Base-by-base conservation (phyloP, 1,140 invertebrate genomes). In the Drosophila ercepeae region DNA sequence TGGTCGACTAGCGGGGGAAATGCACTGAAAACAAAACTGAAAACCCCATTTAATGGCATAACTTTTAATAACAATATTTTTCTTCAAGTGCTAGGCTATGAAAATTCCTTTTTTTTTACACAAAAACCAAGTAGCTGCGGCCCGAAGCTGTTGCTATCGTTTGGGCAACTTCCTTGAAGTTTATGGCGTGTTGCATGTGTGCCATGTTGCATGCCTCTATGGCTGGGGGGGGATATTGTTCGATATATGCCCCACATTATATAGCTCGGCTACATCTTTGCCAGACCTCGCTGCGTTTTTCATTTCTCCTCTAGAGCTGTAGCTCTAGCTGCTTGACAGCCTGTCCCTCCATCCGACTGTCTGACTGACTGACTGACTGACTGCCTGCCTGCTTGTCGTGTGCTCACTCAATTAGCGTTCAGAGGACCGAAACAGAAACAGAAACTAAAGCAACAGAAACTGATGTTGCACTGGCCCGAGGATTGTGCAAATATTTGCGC, bases 401-500 rank as follows among this genome's bases (percentile, higher is more conserved):
- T 86, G 82, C 82, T 86, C 82, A 86, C 82, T 84, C 81, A 84
- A 84, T 84, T 84, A 84, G 81, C 81, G 81, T 61, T 78, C 82
- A 84, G 81, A 84, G 76, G 61, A 86, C 69, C 82, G 82, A 82
- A 88, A 88, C 81, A 74, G 64, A 70, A 65, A 65, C 60, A 57
- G 63, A 75, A 75, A 36, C 54, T 46, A 34, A 67, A 78, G 57
- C 69, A 64, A n/a, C 45, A 42, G 54, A 29, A 50, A 42, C 5
- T 8, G 39, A 42, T 42, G 39, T 69, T 61, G 79, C 64, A 73
- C 42, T 61, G 67, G 67, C 55, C 67, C 63, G 82, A 71, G 73
- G 64, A 86, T 86, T 88, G 82, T 88, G 82, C 77, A 86, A 86
- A 86, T 86, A 88, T 88, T 81, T 79, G 67, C 63, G 53, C 51